Evolutionary conservation across 1,140 invertebrate species (phyloP), one percentile per base, ranked within the genome.

Genomic region (Eumeta japonica): DNA sequence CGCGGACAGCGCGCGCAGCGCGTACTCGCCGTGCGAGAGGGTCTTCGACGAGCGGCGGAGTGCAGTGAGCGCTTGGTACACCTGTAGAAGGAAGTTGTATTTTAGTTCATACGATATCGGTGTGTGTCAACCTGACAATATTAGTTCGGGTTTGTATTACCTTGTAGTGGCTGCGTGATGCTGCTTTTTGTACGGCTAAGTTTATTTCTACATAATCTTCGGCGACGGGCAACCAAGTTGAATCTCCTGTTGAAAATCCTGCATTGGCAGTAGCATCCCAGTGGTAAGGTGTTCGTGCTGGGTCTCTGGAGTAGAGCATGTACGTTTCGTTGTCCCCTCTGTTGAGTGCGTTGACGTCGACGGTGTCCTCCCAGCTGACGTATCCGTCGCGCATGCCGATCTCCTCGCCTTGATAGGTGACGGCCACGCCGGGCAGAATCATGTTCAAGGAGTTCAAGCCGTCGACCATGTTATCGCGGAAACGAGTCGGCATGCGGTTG

Each of bases 351-450:
- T 63, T 61, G 0, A 75, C 59, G 24, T 77, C 75, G 0, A 72
- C 62, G 0, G 72, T 76, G 18, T 77, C 73, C 37, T 77, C 70
- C 67, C 75, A 81, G 35, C 65, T 68, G n/a, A 83, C 72, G 31
- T 56, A 80, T 1, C 74, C 77, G 57, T 88, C 76, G 34, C 66
- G 62, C 81, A 89, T 85, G 0, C 83, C 86, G 14, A 89, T 81
- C 53, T 89, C 87, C 55, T 89, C 86, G 4, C 86, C 87, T 56
- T 88, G 84, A 60, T 89, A 89, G 9, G 81, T 81, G 27, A 87
- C 75, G 3, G 82, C 75, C 2, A 84, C 83, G 3, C 86, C 87
- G 11, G 84, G 83, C n/a, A 88, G 58, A 7, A 86, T 41, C 50
- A 85, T 66, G 37, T 79, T 77, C 10, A 88, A 52, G 47, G 83